Base-by-base conservation (phyloP, 2,113 vertebrate genomes). In the Gymnobelideus leadbeateri region DNA sequence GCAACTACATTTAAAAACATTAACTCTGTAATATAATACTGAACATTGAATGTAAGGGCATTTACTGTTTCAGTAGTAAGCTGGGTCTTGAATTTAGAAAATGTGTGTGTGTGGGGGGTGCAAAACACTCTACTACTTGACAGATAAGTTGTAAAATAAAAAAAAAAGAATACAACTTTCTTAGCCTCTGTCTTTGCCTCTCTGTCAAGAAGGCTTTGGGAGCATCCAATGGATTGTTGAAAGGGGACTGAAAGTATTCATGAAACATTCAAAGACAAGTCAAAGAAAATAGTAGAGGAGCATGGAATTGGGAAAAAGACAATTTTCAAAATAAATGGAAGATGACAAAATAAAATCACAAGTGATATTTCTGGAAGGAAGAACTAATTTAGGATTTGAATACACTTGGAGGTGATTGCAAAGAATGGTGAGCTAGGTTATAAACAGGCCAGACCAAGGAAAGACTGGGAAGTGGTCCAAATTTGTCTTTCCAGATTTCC, bases 1-100 rank as follows among this genome's bases (percentile, higher is more conserved):
- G 55, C 68, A 95, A 53, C 16, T 55, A 25, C 37, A 94, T 47
- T 51, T 95, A 93, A 68, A 93, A 90, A 57, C 11, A 47, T 90
- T 92, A n/a, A 10, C 23, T 4, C 12, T 49, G 90, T 94, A 24
- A 31, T 50, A 49, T 3, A 19, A 37, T 47, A 46, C 5, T 2
- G 28, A 19, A 0, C 51, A 14, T 43, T 55, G 19, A 5, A 92
- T 1, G 31, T 92, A 47, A 94, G 84, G 19, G 2, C 54, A 9
- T 2, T 28, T 54, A 8, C 14, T 23, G 0, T 77, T 61, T 77
- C n/a, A 84, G 21, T 8, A 43, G 68, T n/a, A 21, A 8, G 7
- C 0, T 24, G n/a, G 0, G 1, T 91, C 14, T 2, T 16, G 54
- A 94, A 55, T 28, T 19, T n/a, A 68, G 43, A 91, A 31, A 68